Evolutionary conservation across 92 coral and sea anemone genomes (phyloP).

Genomic region (Parazoanthus swiftii): DNA sequence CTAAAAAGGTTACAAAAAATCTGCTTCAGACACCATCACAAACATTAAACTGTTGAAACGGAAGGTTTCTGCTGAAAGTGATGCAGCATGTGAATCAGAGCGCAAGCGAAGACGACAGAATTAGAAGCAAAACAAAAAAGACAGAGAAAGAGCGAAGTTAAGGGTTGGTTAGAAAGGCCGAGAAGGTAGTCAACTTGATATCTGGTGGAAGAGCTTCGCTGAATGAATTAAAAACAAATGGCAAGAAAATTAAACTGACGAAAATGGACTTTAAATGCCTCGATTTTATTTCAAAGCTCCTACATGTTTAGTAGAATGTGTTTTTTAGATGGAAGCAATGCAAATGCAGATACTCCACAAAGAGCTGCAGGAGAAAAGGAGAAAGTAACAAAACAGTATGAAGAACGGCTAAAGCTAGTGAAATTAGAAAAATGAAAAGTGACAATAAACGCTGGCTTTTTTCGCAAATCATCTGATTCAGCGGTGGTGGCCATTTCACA

Average conservation of each 20-base stretch:
- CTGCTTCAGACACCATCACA: too few relatives aligned
- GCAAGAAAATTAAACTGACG: background rate
- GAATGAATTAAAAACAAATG: background rate
- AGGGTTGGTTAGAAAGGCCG: too few relatives aligned
- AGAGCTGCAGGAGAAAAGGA: background rate
- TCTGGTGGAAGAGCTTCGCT: background rate
- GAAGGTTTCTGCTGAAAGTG: too few relatives aligned
- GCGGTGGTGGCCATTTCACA: background rate
- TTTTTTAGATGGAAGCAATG: constrained; percentile 17
- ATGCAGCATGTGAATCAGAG: too few relatives aligned
- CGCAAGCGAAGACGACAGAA: too few relatives aligned
- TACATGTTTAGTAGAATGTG: background rate
- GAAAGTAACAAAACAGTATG: too few relatives aligned
- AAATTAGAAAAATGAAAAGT: background rate
- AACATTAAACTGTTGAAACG: too few relatives aligned
- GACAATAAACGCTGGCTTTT: background rate
- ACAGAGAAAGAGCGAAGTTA: too few relatives aligned
- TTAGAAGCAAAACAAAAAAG: too few relatives aligned
- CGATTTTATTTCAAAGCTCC: background rate
- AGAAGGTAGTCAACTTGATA: too few relatives aligned
- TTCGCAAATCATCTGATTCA: constrained; percentile 10
- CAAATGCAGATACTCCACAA: constrained; percentile 7
- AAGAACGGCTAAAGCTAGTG: background rate
- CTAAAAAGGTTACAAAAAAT: too few relatives aligned
- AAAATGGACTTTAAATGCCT: background rate